Percentiles rank a stretch among this genome's conserved stretches.
Evolutionary conservation across 2,888 invertebrate genomes (phyloP).

Genomic region (Eurytoma adleriae): DNA sequence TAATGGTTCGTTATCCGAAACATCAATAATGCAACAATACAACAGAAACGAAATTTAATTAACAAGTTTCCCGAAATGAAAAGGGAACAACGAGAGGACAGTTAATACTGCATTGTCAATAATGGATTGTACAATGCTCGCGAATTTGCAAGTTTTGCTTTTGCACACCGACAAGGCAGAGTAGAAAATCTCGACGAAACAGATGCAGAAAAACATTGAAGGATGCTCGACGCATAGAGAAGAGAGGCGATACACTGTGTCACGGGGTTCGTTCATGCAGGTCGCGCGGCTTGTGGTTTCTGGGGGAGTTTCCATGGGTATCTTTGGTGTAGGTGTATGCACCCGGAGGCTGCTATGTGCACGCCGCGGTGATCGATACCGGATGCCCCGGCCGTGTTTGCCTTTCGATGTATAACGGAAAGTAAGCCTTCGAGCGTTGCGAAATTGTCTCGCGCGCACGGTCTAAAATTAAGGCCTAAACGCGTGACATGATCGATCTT

Average conservation of each 20-base stretch:
- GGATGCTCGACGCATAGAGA: neutral
- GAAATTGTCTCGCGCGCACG: constrained; percentile 6
- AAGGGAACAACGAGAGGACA: too few relatives aligned
- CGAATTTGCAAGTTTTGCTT: neutral
- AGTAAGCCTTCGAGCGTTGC: constrained; percentile 13
- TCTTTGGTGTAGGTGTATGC: neutral
- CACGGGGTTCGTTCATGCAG: constrained; percentile 1
- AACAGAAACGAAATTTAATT: too few relatives aligned
- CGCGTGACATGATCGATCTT: neutral
- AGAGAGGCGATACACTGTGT: neutral
- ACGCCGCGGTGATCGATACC: neutral
- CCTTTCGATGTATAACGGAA: neutral
- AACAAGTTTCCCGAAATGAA: too few relatives aligned
- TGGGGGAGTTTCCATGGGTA: neutral
- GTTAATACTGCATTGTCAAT: too few relatives aligned
- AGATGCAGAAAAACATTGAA: neutral
- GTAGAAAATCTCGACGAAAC: neutral
- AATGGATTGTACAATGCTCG: too few relatives aligned
- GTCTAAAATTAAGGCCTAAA: constrained; percentile 22
- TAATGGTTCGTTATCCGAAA: too few relatives aligned
- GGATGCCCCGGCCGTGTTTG: neutral
- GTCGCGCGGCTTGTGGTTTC: neutral
- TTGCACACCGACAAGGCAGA: neutral
- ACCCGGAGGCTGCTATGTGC: neutral
- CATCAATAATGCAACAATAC: too few relatives aligned